Conservation (phyloP, 2,888 invertebrate species). For the Odontomyia ornata region DNA sequence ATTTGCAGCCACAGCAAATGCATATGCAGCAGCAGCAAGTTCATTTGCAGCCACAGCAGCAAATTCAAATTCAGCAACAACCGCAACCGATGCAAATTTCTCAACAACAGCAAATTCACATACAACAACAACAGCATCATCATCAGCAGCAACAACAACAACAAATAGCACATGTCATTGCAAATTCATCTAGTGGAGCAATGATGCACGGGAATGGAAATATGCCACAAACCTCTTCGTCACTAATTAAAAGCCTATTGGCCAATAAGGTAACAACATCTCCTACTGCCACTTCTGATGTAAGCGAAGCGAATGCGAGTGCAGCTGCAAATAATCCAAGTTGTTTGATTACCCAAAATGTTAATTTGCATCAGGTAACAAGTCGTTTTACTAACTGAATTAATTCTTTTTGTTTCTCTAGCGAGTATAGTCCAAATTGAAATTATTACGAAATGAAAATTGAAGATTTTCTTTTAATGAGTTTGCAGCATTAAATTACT, state of each 20-base stretch:
- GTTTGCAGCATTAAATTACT: background rate
- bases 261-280: constrained; percentile 83
- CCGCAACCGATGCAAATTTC: constrained; percentile 44
- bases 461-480: background rate
- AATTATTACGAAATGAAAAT: background rate
- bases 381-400: constrained; percentile 49
- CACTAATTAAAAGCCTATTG: constrained; percentile 90
- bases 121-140: constrained; percentile 37
- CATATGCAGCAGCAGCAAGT: constrained; percentile 51
- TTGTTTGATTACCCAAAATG: constrained; percentile 57
- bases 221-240: constrained; percentile 67
- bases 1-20: constrained; percentile 21
- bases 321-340: constrained; percentile 57
- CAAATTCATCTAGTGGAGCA: constrained; percentile 25
- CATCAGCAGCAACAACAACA: constrained; percentile 21
- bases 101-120: constrained; percentile 48
- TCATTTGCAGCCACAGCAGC: constrained; percentile 48
- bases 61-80: constrained; percentile 44
- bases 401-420: constrained; percentile 45
- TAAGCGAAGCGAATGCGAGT: constrained; percentile 58
- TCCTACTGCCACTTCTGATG: constrained; percentile 54
- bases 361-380: constrained; percentile 59
- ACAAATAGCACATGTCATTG: constrained; percentile 18
- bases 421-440: background rate
- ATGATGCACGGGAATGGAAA: constrained; percentile 45